Conservation (phyloP, 2,888 invertebrate species). For the Deilephila elpenor region DNA sequence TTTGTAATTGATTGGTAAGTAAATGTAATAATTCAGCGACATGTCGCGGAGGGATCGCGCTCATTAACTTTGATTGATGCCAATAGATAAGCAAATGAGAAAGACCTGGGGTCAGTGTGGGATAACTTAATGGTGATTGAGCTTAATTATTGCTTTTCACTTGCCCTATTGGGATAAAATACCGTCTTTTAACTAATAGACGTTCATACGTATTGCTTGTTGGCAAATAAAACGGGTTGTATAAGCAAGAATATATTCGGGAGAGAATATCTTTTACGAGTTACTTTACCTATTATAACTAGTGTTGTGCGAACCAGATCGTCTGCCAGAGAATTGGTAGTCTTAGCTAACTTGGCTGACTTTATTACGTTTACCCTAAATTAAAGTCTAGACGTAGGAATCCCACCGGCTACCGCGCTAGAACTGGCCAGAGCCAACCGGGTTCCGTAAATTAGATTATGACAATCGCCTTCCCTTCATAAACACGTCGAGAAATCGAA, state of each 20-base stretch:
- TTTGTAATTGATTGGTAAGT: slow-evolving; percentile 53
- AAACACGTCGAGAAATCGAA: slow-evolving; percentile 70
- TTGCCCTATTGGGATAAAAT: background rate
- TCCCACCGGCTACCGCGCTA: background rate
- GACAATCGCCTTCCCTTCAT: slow-evolving; percentile 56
- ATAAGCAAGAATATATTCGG: background rate
- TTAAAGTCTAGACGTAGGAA: slow-evolving; percentile 1
- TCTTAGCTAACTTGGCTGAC: background rate
- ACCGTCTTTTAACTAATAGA: slow-evolving; percentile 5
- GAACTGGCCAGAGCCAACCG: slow-evolving; percentile 2
- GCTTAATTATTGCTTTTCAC: slow-evolving; percentile 16
- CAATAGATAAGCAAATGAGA: slow-evolving; percentile 23
- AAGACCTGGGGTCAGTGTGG: slow-evolving; percentile 19
- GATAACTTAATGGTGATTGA: slow-evolving; percentile 22
- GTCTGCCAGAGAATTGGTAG: no score
- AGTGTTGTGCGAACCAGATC: no score
- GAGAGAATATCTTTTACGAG: background rate
- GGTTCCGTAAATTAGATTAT: slow-evolving; percentile 25
- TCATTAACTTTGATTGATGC: slow-evolving; percentile 20
- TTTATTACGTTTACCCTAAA: background rate
- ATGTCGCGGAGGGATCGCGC: slow-evolving; percentile 32
- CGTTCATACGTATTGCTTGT: background rate
- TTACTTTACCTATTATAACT: no score
- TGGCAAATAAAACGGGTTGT: background rate
- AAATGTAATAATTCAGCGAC: slow-evolving; percentile 47